Evolutionary conservation across 2,888 invertebrate species (phyloP), one percentile per base, ranked within the genome.

Genomic region (Peribatodes rhomboidaria): DNA sequence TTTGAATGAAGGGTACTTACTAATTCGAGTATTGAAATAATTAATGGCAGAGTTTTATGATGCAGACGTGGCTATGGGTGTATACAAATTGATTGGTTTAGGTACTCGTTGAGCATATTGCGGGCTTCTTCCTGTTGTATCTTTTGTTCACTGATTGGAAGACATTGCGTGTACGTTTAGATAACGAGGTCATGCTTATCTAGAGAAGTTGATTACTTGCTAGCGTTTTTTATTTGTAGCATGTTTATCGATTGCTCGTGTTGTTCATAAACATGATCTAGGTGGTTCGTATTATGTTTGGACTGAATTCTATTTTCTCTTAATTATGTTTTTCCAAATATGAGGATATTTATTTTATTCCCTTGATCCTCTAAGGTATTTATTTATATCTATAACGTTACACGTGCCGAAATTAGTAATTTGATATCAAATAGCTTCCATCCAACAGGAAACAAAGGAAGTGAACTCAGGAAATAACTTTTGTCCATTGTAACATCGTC

Each of bases 151-250:
- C 74, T 79, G 77, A 78, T 80, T 79, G 74, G 73, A 77, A 79
- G 74, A 81, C 81, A 73, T 82, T 79, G 79, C 80, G 78, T 82
- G 81, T 75, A 56, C 81, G 74, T 78, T 79, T 71, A 79, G 86
- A 88, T 88, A 86, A 84, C 78, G 82, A 82, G 87, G 88, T 87
- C 87, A 84, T 77, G 75, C 75, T 80, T 83, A 86, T 86, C 85
- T 80, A 72, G 70, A 56, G 74, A 50, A 50, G 72, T 76, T 74
- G 77, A 78, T 79, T 80, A 77, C 72, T 68, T 67, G 69, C 65
- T 67, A 63, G 65, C 65, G 75, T 75, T 76, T 78, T 78, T 68
- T 69, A 63, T 72, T 27, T 56, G 35, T 65, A 59, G 55, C 55
- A 49, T 61, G 55, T 57, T 50, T 55, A 20, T 60, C 50, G 55